Conservation (phyloP, 1,140 invertebrate genomes). For the Habropoda laboriosa region DNA sequence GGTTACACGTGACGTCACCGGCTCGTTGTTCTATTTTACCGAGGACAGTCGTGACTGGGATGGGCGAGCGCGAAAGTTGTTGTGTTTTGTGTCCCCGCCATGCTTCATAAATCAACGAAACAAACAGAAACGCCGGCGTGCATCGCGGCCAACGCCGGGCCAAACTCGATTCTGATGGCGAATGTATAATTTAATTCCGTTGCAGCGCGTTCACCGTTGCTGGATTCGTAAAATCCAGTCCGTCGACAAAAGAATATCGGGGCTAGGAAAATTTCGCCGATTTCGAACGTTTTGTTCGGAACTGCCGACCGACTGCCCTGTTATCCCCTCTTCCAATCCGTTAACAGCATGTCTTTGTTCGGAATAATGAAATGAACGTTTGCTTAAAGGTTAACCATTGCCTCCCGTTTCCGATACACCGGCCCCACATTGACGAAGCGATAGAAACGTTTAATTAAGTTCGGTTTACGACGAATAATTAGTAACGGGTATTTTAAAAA, state of each 20-base stretch:
- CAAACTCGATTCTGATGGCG: constrained; percentile 70
- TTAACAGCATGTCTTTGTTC: not conserved
- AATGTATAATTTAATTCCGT: constrained; percentile 72
- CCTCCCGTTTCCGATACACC: not conserved
- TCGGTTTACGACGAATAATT: too few relatives aligned
- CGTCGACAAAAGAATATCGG: not conserved
- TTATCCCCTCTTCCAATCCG: not conserved
- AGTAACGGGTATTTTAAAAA: too few relatives aligned
- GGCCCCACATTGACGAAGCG: not conserved
- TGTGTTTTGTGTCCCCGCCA: constrained; percentile 78
- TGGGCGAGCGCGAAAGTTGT: constrained; percentile 62
- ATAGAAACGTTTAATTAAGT: not conserved
- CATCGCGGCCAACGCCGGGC: constrained; percentile 64
- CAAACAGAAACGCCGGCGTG: constrained; percentile 77
- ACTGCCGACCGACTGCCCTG: not conserved
- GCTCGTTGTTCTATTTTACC: constrained; percentile 74
- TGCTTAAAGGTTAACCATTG: not conserved
- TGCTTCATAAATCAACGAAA: constrained; percentile 81
- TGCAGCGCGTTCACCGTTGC: constrained; percentile 23
- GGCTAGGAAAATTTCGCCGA: constrained; percentile 9
- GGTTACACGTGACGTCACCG: constrained; percentile 76
- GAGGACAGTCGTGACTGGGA: constrained; percentile 61
- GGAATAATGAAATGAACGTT: not conserved
- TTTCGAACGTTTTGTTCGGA: constrained; percentile 39
- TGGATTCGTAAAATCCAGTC: constrained; percentile 48